Evolutionary conservation across 2,113 vertebrate genomes (phyloP).

Genomic region (Salvelinus alpinus): DNA sequence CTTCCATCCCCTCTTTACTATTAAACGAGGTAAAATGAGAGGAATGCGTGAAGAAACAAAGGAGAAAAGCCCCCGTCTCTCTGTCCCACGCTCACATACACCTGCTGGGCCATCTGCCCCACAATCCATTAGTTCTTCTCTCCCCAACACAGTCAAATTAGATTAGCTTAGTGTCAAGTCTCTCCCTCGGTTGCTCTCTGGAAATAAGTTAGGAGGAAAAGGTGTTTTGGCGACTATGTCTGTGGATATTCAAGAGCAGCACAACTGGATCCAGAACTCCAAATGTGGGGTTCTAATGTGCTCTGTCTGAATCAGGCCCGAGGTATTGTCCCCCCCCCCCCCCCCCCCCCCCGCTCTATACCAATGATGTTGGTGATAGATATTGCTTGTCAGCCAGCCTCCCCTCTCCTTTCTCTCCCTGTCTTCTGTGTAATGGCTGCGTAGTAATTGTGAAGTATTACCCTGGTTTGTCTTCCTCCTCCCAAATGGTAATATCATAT

Average conservation of each 20-base stretch:
- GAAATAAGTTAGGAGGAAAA: not conserved
- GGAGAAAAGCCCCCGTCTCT: constrained; percentile 47
- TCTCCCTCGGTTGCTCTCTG: constrained; percentile 31
- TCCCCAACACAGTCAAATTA: constrained; percentile 64
- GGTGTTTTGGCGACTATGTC: constrained; percentile 30
- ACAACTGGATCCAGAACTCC: constrained; percentile 58
- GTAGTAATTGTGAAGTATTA: constrained; percentile 75
- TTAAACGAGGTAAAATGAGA: constrained; percentile 37
- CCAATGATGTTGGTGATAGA: constrained; percentile 68
- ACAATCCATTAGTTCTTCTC: constrained; percentile 78
- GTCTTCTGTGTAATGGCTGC: constrained; percentile 34
- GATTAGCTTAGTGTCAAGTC: constrained; percentile 66
- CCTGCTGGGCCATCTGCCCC: constrained; percentile 73
- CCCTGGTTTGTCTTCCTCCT: constrained; percentile 71
- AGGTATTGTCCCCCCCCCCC: constrained; percentile 53
- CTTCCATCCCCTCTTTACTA: constrained; percentile 50
- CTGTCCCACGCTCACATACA: constrained; percentile 46
- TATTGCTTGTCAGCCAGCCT: constrained; percentile 43
- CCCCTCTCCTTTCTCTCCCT: constrained; percentile 39
- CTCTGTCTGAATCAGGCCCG: constrained; percentile 44
- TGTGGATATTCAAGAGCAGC: not conserved
- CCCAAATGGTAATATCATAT: constrained; percentile 78
- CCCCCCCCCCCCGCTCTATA: constrained; percentile 66
- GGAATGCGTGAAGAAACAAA: constrained; percentile 61
- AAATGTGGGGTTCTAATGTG: constrained; percentile 59